A percentile compares a stretch with the other conserved stretches of the same genome.
Conservation (phyloP, 2,113 vertebrate species). For the Picathartes gymnocephalus region DNA sequence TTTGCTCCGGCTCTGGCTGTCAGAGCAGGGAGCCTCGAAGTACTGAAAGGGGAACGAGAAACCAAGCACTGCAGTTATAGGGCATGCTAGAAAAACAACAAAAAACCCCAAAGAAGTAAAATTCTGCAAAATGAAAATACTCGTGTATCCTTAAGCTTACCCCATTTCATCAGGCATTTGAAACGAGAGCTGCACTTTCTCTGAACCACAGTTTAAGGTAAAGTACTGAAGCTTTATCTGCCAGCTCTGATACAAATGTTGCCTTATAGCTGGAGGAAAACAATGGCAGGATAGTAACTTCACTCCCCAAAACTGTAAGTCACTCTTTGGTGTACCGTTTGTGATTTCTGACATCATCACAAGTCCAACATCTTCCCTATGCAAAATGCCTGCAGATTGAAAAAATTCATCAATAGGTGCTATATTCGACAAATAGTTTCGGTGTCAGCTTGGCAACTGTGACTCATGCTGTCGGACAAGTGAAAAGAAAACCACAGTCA, state of each 20-base stretch:
- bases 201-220: not conserved
- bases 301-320: not conserved
- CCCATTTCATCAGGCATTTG: not conserved
- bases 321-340: not conserved
- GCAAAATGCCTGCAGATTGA: slow-evolving; percentile 72
- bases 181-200: not conserved
- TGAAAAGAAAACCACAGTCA: slow-evolving; percentile 86
- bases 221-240: not conserved
- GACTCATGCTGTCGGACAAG: slow-evolving; percentile 82
- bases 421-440: slow-evolving; percentile 83
- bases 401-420: slow-evolving; percentile 80
- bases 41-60: not conserved
- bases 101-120: not conserved
- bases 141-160: not conserved
- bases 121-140: not conserved
- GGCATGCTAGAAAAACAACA: not conserved
- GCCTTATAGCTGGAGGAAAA: not conserved
- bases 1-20: not conserved
- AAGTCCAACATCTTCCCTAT: slow-evolving; percentile 61
- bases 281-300: not conserved
- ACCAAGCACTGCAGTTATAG: not conserved
- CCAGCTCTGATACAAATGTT: not conserved
- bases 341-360: not conserved
- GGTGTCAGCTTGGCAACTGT: slow-evolving; percentile 80
- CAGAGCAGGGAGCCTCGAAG: slow-evolving; percentile 13